phyloP scores from a whole-genome alignment of 2,113 vertebrate genomes.

The Chloropsis hardwickii region DNA sequence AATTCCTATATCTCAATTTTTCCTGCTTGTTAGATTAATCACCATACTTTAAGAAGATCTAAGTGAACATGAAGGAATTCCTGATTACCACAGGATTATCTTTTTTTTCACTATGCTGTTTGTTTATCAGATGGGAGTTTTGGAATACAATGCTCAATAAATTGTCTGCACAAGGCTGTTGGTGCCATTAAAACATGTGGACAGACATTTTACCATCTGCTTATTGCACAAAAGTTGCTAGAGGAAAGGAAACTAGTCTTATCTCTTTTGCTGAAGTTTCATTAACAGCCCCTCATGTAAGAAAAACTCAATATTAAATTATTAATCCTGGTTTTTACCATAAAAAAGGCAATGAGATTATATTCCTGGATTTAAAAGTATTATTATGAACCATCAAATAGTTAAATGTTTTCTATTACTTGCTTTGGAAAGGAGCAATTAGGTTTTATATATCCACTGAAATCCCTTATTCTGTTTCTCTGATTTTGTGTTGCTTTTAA shows the following conservation, averaged over 20 bases:
- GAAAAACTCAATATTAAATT: background rate
- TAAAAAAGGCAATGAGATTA: background rate
- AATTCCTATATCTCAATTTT: background rate
- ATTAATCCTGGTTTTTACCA: background rate
- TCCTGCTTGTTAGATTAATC: background rate
- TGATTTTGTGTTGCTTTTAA: background rate
- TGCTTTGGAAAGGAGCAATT: background rate
- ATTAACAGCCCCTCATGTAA: background rate
- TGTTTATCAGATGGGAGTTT: background rate
- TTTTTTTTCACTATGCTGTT: background rate
- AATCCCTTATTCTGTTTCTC: background rate
- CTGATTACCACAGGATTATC: background rate
- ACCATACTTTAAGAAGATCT: background rate
- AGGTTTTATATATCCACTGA: background rate
- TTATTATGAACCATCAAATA: background rate
- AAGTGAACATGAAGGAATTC: background rate
- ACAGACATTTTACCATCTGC: background rate
- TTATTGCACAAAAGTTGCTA: background rate
- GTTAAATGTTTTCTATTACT: background rate
- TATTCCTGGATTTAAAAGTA: background rate
- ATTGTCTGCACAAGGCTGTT: background rate
- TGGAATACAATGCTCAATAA: background rate
- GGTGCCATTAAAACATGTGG: background rate
- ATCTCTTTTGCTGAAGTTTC: background rate
- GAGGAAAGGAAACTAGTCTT: background rate